Evolutionary conservation across 2,113 vertebrate species (phyloP).

Genomic region (Gnathonemus longibarbis): DNA sequence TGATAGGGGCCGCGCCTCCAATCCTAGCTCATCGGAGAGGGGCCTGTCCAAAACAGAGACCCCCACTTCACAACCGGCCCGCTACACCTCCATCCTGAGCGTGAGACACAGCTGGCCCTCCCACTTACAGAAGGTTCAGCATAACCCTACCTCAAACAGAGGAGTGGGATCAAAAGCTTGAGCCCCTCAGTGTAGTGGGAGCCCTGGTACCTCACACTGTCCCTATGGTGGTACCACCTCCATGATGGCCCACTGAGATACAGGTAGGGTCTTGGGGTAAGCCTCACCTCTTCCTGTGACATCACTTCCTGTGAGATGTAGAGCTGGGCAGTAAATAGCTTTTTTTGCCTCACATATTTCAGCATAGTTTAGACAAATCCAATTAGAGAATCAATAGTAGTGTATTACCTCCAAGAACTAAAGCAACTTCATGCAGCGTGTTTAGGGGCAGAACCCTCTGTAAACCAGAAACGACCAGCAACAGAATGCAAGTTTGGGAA

Average conservation of each 20-base stretch:
- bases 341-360: background rate
- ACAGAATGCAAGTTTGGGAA: background rate
- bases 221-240: background rate
- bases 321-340: background rate
- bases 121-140: background rate
- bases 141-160: background rate
- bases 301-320: conserved; percentile 13
- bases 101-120: background rate
- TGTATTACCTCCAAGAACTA: background rate
- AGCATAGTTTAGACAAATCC: background rate
- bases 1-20: background rate
- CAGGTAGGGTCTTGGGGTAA: background rate
- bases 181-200: background rate
- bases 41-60: background rate
- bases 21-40: background rate
- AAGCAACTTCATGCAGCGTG: background rate
- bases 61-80: background rate
- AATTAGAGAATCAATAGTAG: background rate
- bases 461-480: background rate
- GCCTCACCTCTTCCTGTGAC: background rate
- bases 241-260: background rate
- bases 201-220: background rate
- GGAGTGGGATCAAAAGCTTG: background rate
- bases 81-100: background rate
- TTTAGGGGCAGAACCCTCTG: background rate